Evolutionary conservation across 2,797 vertebrate genomes (phyloP), one percentile per base, ranked within the genome.

Genomic region (Microctenopoma steveboyesi): DNA sequence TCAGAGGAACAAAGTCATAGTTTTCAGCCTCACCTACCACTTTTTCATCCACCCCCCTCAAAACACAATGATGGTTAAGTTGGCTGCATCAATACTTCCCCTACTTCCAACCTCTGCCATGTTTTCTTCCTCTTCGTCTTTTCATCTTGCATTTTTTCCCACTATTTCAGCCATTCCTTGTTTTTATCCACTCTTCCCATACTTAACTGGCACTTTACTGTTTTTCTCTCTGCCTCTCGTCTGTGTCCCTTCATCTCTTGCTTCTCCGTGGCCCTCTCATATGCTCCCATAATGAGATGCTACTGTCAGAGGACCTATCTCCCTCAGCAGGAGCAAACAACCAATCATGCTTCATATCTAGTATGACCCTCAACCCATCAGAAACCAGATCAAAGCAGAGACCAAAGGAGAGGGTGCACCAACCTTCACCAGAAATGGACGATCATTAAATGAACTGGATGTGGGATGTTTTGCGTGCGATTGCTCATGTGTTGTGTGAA

Each of bases 341-440:
- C 82, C 78, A 88, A 80, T 86, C 86, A 82, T 59, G 47, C 63
- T 45, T 78, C 81, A 65, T 76, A 72, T 69, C 66, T 79, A 59
- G 59, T 60, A 25, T 78, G 82, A 79, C 81, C 81, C 73, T 59
- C 46, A 75, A 83, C 81, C 83, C 84, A 72, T 83, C 76, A 54
- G 68, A 72, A 47, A 67, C 65, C 61, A 76, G 70, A 88, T 89
- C 78, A 91, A 90, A 91, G 86, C 55, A 65, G 52, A 69, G 72
- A 67, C 64, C 5, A 8, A 59, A 64, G 43, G 15, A 64, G 59
- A 76, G 30, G 52, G 55, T 2, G 3, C 12, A 62, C 60, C 37
- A 58, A 47, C 55, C 33, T 72, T 39, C 49, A 45, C 58, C 42
- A 50, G 27, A 71, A 43, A 78, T 79, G 64, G 63, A 59, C 54